Conservation (phyloP, 2,113 vertebrate genomes). For the Gopherus evgoodei region DNA sequence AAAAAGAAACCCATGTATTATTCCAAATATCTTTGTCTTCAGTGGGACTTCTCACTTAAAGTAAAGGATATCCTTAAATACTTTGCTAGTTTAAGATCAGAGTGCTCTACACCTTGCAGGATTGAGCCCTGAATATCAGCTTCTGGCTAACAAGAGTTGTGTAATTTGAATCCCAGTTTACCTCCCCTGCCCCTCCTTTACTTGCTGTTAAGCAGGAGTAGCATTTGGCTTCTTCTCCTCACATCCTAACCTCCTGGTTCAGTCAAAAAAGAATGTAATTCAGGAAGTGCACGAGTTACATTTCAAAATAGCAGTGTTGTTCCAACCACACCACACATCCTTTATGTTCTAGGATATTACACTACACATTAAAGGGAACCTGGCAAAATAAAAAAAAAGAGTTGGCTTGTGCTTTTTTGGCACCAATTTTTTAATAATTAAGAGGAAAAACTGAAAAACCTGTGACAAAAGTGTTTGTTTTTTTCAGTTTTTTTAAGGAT, state of each 20-base stretch:
- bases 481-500: background rate
- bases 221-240: background rate
- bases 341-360: background rate
- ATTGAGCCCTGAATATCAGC: accelerated
- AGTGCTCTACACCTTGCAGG: background rate
- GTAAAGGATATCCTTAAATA: background rate
- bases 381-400: background rate
- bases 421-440: background rate
- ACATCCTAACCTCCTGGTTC: background rate
- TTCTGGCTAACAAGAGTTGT: background rate
- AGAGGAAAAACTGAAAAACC: background rate
- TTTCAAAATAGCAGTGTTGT: background rate
- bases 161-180: background rate
- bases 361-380: background rate
- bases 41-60: background rate
- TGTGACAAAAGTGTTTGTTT: background rate
- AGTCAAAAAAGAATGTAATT: background rate
- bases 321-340: background rate
- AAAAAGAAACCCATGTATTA: background rate
- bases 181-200: background rate
- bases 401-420: background rate
- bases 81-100: background rate
- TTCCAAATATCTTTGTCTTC: background rate
- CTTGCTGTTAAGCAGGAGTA: background rate
- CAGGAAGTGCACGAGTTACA: background rate